Evolutionary conservation across 2,113 vertebrate genomes (phyloP).

Genomic region (Benitochromis conjunctus): DNA sequence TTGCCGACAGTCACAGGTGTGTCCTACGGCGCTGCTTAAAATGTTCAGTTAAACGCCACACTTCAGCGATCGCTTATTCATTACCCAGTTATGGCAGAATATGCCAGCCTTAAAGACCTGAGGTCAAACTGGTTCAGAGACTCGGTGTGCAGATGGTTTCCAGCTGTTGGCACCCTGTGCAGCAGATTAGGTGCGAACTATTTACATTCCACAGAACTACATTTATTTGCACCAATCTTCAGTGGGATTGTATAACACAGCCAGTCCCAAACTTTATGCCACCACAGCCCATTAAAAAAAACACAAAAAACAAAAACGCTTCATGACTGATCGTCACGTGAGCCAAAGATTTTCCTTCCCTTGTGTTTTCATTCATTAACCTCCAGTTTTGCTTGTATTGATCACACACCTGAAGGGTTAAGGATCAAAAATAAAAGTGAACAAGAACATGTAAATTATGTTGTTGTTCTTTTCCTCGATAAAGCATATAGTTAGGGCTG

Average conservation of each 20-base stretch:
- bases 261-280: neutral
- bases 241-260: neutral
- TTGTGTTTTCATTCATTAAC: neutral
- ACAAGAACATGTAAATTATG: neutral
- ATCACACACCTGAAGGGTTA: neutral
- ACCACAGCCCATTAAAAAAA: neutral
- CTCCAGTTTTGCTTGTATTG: neutral
- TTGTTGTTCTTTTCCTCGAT: neutral
- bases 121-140: neutral
- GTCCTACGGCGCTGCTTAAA: neutral
- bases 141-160: neutral
- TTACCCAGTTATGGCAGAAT: neutral
- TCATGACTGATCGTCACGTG: neutral
- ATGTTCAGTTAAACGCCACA: neutral
- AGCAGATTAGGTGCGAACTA: neutral
- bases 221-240: neutral
- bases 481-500: neutral
- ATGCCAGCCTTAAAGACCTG: neutral
- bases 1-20: neutral
- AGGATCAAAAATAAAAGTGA: neutral
- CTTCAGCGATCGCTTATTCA: neutral
- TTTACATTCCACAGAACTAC: conserved; percentile 1
- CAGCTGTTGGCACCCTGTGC: neutral
- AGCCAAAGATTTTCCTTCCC: neutral
- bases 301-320: neutral